phyloP scores from a whole-genome alignment of 35 echinoderm and acorn worm species.

The Ptychodera flava region DNA sequence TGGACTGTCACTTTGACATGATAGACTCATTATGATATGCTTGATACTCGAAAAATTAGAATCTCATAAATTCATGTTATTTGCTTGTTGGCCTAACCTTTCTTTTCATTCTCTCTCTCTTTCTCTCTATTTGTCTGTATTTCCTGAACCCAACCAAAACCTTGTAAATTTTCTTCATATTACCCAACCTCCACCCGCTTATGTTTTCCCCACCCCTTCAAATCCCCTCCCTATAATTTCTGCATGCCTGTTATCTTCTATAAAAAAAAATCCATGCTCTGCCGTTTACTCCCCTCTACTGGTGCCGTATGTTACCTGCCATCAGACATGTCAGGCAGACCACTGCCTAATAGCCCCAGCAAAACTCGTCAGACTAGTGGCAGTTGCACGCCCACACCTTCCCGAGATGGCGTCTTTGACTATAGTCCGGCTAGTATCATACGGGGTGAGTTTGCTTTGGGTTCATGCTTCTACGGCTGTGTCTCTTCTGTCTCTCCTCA shows the following conservation, averaged over 20 bases:
- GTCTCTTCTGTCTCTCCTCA: no score
- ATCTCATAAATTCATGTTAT: background rate
- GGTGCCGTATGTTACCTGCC: no score
- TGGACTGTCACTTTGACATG: no score
- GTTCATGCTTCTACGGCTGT: no score
- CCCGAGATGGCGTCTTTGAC: slow-evolving; percentile 68
- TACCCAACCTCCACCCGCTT: background rate
- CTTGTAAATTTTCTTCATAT: background rate
- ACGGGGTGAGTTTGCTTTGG: slow-evolving; percentile 76
- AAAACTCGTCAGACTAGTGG: slow-evolving; percentile 18
- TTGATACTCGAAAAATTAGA: no score
- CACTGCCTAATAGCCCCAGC: slow-evolving; percentile 4
- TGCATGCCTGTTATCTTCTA: slow-evolving; percentile 3
- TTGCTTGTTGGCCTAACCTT: background rate
- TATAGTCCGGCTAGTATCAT: slow-evolving; percentile 54
- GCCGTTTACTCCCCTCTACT: background rate
- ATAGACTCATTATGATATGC: no score
- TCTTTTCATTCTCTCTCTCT: background rate
- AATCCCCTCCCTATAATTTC: background rate
- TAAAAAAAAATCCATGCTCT: background rate
- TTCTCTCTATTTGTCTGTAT: background rate
- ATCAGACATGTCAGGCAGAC: slow-evolving; percentile 12
- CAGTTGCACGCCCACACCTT: slow-evolving; percentile 19
- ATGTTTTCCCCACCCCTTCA: slow-evolving; percentile 7
- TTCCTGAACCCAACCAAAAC: background rate